phyloP scores from a whole-genome alignment of 2,797 vertebrate species.

The Sebastes variabilis region DNA sequence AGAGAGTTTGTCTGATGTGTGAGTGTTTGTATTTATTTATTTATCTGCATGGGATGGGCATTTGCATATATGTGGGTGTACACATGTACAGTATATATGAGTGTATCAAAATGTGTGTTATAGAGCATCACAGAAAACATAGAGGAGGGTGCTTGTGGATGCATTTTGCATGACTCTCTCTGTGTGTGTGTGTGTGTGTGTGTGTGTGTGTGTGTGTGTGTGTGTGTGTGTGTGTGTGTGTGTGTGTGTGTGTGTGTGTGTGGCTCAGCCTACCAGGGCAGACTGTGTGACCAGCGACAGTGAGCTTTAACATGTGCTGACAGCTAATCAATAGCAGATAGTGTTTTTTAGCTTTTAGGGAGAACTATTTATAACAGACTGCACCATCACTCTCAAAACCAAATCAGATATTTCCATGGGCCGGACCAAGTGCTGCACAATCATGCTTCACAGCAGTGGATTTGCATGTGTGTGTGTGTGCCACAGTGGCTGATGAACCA shows the following conservation, averaged over 20 bases:
- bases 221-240: not conserved
- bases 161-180: constrained; percentile 19
- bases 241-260: constrained; percentile 5
- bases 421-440: constrained; percentile 48
- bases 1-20: not conserved
- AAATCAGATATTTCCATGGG: constrained; percentile 77
- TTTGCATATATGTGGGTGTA: not conserved
- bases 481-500: not conserved
- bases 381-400: constrained; percentile 66
- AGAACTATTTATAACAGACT: constrained; percentile 76
- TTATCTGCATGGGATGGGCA: not conserved
- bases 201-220: not conserved
- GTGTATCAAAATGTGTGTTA: not conserved
- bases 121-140: not conserved
- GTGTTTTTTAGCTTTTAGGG: constrained; percentile 83
- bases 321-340: constrained; percentile 81
- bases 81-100: not conserved
- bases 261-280: constrained; percentile 19
- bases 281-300: constrained; percentile 66
- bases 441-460: constrained; percentile 18
- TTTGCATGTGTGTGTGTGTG: constrained; percentile 10
- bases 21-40: not conserved
- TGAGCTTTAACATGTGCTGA: constrained; percentile 78
- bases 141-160: not conserved
- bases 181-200: not conserved